Conservation (phyloP, 2,113 vertebrate genomes). For the Rhabdomys dilectus region DNA sequence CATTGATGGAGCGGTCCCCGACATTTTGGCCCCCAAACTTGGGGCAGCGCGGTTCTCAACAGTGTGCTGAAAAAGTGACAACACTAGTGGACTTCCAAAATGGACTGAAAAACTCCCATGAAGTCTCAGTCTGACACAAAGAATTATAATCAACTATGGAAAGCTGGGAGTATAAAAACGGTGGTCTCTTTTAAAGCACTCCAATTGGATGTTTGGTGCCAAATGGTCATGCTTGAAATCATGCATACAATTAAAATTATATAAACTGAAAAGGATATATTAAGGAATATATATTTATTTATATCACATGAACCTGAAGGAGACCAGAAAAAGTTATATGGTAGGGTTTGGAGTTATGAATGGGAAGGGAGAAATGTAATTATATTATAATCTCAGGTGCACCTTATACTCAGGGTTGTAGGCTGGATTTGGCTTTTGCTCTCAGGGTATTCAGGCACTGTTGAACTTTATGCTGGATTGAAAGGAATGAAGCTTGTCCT, state of each 20-base stretch:
- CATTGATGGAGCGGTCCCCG: too few relatives aligned
- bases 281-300: not conserved
- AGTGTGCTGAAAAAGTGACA: not conserved
- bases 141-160: not conserved
- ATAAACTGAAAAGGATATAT: not conserved
- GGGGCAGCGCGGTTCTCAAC: too few relatives aligned
- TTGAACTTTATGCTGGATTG: too few relatives aligned
- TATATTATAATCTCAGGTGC: not conserved
- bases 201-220: not conserved
- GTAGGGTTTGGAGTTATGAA: not conserved
- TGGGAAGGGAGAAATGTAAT: not conserved
- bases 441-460: too few relatives aligned
- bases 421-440: too few relatives aligned
- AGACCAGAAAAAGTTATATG: too few relatives aligned
- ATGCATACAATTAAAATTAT: too few relatives aligned
- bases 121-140: not conserved
- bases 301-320: not conserved
- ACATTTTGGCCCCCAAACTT: too few relatives aligned
- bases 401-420: not conserved
- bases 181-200: not conserved
- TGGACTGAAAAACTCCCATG: not conserved
- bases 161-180: not conserved
- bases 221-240: not conserved
- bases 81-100: too few relatives aligned
- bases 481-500: too few relatives aligned